Base-by-base conservation (phyloP, 2,888 invertebrate genomes). In the Trypoxylon attenuatum region DNA sequence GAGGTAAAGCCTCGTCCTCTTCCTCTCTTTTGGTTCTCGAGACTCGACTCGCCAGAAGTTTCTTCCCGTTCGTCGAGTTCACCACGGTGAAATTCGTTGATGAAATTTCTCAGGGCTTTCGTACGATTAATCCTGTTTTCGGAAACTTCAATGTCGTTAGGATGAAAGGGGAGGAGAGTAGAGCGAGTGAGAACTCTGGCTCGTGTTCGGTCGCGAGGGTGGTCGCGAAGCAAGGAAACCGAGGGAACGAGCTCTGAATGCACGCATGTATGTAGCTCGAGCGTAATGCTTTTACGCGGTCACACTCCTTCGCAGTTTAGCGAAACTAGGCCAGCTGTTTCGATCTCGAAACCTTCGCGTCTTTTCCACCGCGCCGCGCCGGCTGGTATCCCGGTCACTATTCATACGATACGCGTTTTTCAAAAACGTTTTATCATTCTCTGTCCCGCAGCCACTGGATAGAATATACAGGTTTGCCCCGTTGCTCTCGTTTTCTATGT, bases 251-350 rank as follows among this genome's bases (percentile, higher is more conserved):
- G 67, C 66, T 53, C 60, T 55, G 68, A 60, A 67, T 68, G 46
- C 60, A 68, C 67, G 67, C 68, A 60, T 50, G 43, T 43, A 21
- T 18, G 68, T 42, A 58, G 53, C 53, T 51, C 66, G 45, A n/a
- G 60, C 56, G 50, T 68, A 61, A 68, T 66, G 60, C 60, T 68
- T 68, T 68, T 66, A 66, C 22, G 19, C 21, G 21, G 22, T 45
- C 45, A 22, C 22, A 45, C 19, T 21, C 22, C 45, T 45, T 19
- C 68, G 33, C 13, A 33, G 33, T 33, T 33, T 33, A 33, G 33
- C 18, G 57, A 68, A 68, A 68, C 53, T 68, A 66, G 68, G 68
- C 56, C 68, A 60, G 56, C 60, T 46, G 60, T 68, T 68, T 68
- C 66, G 68, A 68, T 66, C 66, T 61, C 66, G 50, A 66, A 68